Conservation (phyloP, 1,140 invertebrate genomes). For the Pseudomyrmex dendroicus region DNA sequence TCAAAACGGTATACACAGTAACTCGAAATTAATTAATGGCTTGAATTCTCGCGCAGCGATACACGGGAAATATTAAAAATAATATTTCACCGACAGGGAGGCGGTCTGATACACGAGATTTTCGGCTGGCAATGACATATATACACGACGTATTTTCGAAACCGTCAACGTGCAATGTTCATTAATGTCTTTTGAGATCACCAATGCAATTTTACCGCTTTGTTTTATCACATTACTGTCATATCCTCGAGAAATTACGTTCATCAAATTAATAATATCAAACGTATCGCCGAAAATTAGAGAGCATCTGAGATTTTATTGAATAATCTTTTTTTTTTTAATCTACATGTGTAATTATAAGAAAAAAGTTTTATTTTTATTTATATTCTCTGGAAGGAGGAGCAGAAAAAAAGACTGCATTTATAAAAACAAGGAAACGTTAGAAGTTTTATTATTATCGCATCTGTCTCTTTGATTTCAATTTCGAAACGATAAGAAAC, state of each 20-base stretch:
- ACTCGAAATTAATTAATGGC: slow-evolving; percentile 58
- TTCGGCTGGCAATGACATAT: slow-evolving; percentile 48
- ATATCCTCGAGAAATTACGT: slow-evolving; percentile 4
- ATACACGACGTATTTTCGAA: slow-evolving; percentile 22
- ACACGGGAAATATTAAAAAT: slow-evolving; percentile 61
- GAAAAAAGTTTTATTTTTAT: background rate
- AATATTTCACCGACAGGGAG: slow-evolving; percentile 38
- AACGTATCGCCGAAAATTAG: background rate
- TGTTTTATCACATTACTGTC: slow-evolving; percentile 3
- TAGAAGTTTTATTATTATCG: background rate
- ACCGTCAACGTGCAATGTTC: slow-evolving; percentile 30
- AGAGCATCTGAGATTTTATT: slow-evolving; percentile 1
- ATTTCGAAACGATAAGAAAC: background rate
- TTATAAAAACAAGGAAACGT: background rate
- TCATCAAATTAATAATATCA: background rate
- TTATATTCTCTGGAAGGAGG: no score
- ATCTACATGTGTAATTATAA: no score
- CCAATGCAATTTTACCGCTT: slow-evolving; percentile 38
- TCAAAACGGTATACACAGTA: slow-evolving; percentile 48
- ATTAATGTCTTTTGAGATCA: slow-evolving; percentile 48
- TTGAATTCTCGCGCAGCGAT: slow-evolving; percentile 47
- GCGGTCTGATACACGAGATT: slow-evolving; percentile 47
- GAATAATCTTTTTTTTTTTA: background rate
- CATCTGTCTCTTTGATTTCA: background rate
- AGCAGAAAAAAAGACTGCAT: background rate